Evolutionary conservation across 2,888 invertebrate genomes (phyloP).

Genomic region (Branchellion lobata): DNA sequence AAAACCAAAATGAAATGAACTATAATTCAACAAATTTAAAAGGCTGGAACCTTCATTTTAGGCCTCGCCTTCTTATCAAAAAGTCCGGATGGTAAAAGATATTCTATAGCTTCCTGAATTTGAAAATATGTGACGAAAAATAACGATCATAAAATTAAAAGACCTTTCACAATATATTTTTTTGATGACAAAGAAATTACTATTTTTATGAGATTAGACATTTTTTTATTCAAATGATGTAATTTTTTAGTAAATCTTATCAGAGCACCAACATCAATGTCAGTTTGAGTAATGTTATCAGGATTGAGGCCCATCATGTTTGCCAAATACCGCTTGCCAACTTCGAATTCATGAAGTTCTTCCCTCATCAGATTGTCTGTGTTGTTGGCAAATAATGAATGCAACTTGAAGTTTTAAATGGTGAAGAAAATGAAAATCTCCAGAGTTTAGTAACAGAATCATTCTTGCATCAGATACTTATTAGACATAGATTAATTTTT

Average conservation of each 20-base stretch:
- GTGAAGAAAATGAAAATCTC: not conserved
- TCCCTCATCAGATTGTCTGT: slow-evolving; percentile 80
- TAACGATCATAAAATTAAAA: too few relatives aligned
- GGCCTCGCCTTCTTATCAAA: slow-evolving; percentile 82
- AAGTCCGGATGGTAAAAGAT: slow-evolving; percentile 92
- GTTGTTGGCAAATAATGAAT: slow-evolving; percentile 25
- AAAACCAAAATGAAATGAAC: not conserved
- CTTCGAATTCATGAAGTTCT: slow-evolving; percentile 77
- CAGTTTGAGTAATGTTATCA: slow-evolving; percentile 77
- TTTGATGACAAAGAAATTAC: too few relatives aligned
- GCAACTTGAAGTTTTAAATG: not conserved
- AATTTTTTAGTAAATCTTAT: too few relatives aligned
- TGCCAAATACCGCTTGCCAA: slow-evolving; percentile 91
- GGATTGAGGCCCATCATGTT: slow-evolving; percentile 98
- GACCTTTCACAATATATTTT: too few relatives aligned
- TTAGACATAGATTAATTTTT: not conserved
- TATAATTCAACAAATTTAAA: not conserved
- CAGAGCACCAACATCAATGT: slow-evolving; percentile 52
- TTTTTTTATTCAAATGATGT: too few relatives aligned
- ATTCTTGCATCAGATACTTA: too few relatives aligned
- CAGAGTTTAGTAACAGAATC: too few relatives aligned
- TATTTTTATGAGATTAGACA: too few relatives aligned
- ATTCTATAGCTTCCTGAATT: slow-evolving; percentile 75
- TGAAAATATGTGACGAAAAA: too few relatives aligned
- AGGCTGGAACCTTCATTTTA: slow-evolving; percentile 70